Conservation (phyloP, 2,113 vertebrate genomes). For the Cephalophus harveyi region DNA sequence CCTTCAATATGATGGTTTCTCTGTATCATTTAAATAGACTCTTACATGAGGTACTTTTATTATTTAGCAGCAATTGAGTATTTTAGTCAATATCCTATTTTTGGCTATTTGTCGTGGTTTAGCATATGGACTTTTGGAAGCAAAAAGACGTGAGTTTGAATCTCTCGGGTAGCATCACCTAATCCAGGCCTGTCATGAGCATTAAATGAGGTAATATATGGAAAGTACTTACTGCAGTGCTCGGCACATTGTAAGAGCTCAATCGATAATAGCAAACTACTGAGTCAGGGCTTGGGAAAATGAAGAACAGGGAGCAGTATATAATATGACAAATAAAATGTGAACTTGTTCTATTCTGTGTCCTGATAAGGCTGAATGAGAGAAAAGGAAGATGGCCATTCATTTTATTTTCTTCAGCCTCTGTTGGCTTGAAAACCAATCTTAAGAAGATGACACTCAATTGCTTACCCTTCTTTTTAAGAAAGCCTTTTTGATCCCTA, state of each 20-base stretch:
- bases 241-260: neutral
- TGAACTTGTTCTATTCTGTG: neutral
- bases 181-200: neutral
- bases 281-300: slow-evolving; percentile 44
- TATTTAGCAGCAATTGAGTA: slow-evolving; percentile 21
- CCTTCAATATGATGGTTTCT: slow-evolving; percentile 22
- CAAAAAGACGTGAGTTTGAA: neutral
- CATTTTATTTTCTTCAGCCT: neutral
- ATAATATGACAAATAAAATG: neutral
- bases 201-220: slow-evolving; percentile 42
- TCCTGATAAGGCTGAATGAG: neutral
- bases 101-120: slow-evolving; percentile 9
- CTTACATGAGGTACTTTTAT: neutral
- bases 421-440: neutral
- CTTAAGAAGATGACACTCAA: neutral
- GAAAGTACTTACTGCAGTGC: neutral
- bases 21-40: slow-evolving; percentile 23
- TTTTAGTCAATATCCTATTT: slow-evolving; percentile 31
- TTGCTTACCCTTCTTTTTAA: neutral
- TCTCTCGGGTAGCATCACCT: slow-evolving; percentile 17
- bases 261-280: slow-evolving; percentile 20
- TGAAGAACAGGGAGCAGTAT: slow-evolving; percentile 6
- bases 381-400: neutral
- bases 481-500: neutral
- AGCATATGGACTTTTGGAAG: neutral